Percentiles rank a stretch among this genome's conserved stretches.
Evolutionary conservation across 2,113 vertebrate species (phyloP).

Genomic region (Paracyprichromis sp.): DNA sequence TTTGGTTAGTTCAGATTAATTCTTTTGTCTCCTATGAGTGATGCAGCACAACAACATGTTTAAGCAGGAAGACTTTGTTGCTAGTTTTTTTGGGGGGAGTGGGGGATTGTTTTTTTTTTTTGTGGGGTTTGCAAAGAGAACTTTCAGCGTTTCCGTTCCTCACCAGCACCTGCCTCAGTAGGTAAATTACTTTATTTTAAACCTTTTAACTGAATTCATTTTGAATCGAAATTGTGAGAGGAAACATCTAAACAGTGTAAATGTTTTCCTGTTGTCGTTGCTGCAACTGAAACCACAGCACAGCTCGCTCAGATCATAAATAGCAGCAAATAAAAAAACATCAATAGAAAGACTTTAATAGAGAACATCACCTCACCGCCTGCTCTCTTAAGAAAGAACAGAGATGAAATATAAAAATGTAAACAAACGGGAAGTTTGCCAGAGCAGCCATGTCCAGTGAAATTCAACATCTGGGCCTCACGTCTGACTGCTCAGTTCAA

Average conservation of each 20-base stretch:
- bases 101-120: neutral
- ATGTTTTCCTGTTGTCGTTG: neutral
- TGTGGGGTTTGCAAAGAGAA: neutral
- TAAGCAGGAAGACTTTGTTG: neutral
- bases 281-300: neutral
- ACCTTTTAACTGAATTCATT: neutral
- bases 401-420: constrained; percentile 19
- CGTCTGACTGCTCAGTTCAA: neutral
- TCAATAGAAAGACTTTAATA: neutral
- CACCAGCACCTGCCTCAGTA: neutral
- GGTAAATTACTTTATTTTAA: neutral
- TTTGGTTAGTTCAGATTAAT: neutral
- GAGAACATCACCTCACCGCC: neutral
- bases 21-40: rapidly evolving
- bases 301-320: neutral
- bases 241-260: neutral
- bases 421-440: constrained; percentile 10
- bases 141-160: neutral
- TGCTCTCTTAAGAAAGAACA: neutral
- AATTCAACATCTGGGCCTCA: rapidly evolving
- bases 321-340: neutral
- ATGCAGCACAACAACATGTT: neutral
- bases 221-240: neutral
- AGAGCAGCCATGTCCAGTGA: neutral
- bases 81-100: rapidly evolving